Base-by-base conservation (phyloP, 2,888 invertebrate species). In the Nipponacmea schrenckii region DNA sequence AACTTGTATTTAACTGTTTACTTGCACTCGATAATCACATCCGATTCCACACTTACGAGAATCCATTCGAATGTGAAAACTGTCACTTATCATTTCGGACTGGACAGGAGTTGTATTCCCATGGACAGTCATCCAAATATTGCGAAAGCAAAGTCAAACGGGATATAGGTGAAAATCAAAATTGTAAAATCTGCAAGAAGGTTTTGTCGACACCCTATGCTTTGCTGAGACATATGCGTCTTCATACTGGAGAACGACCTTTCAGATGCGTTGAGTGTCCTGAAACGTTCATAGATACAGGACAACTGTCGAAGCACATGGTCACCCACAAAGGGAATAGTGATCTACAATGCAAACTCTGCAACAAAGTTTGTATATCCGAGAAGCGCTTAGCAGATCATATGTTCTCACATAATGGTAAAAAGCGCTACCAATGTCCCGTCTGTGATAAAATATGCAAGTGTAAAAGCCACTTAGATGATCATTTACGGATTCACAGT, bases 381-480 rank as follows among this genome's bases (percentile, higher is more conserved):
- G 10, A 56, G 14, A 24, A 56, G 3, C 56, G 24, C 12, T 24
- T 56, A 24, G 56, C 12, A 24, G 56, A 56, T 10, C 56, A 56
- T 20, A 56, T 56, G 56, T 56, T 56, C 56, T 10, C 12, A 8
- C 56, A 56, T 14, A 56, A 56, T 56, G 56, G 56, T 7, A 56
- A 56, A 5, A 56, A 56, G 12, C 56, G 56, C 14, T 56, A 56
- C 24, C 56, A 56, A 14, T 56, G 56, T 56, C 24, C 56, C 0
- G 56, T 56, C 14, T 56, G 56, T 24, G 12, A 56, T 24, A 56
- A 56, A 56, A 56, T 20, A 12, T 56, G 56, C 24, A 12, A 15
- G 24, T 56, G 56, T 56, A 56, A 56, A 56, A 56, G 56, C 24
- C 56, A 56, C 24, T 20, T 56, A 56, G 56, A 56, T 24, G 56